These are phyloP conservation scores for Archocentrus centrarchus DNA, from an alignment of 2,113 vertebrate species.

Conservation along the genomic window DNA sequence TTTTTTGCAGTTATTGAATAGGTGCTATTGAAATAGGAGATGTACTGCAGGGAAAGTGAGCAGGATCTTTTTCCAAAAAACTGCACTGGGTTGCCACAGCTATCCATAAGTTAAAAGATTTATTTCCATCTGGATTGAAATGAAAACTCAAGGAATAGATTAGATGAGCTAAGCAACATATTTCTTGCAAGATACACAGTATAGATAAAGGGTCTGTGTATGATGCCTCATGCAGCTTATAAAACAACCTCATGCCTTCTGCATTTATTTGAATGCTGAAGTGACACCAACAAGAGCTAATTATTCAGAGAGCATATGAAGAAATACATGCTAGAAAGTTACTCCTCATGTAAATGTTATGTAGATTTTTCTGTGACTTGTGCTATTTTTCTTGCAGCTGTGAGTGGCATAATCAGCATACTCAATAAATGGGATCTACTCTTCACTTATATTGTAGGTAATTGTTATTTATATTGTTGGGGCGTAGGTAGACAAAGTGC, in stretches of 20 bases:
- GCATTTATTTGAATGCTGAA: not conserved
- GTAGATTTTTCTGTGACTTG: not conserved
- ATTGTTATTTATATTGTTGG: not conserved
- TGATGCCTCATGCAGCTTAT: rapidly evolving
- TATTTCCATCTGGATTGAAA: not conserved
- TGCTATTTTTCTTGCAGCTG: not conserved
- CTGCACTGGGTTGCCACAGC: not conserved
- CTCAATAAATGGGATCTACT: not conserved
- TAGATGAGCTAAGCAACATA: not conserved
- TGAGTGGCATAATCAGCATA: not conserved
- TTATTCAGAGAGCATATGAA: not conserved
- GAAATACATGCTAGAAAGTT: not conserved
- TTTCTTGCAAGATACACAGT: not conserved
- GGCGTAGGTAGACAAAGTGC: not conserved
- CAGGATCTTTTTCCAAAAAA: not conserved
- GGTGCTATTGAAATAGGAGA: not conserved
- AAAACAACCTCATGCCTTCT: not conserved
- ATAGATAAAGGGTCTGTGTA: not conserved
- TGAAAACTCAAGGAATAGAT: not conserved
- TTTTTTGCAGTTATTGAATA: not conserved
- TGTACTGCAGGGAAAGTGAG: not conserved
- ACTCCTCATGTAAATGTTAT: not conserved
- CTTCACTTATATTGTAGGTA: not conserved
- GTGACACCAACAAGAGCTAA: not conserved
- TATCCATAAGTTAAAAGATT: not conserved